Conservation (phyloP, 2,113 vertebrate genomes). For the Thamnophis sirtalis region DNA sequence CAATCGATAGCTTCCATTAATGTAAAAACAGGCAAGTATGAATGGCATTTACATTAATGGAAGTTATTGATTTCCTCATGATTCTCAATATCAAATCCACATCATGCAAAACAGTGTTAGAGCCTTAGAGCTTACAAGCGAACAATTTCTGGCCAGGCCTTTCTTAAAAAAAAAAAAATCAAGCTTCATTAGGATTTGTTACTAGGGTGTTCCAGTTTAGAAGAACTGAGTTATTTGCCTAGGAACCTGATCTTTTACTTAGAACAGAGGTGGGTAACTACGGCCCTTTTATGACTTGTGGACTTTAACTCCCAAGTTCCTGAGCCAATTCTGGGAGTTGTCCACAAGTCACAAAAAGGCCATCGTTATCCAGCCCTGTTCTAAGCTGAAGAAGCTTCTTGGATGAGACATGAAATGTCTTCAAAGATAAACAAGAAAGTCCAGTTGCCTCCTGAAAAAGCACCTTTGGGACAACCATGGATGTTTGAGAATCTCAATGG, state of each 20-base stretch:
- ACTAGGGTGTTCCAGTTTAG: neutral
- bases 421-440: too few species aligned
- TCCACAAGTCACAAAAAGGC: neutral
- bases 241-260: neutral
- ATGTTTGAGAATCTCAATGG: too few species aligned
- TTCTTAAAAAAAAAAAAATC: too few species aligned
- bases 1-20: neutral
- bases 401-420: too few species aligned
- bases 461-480: too few species aligned
- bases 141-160: neutral
- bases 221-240: neutral
- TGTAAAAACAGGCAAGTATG: neutral
- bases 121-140: neutral
- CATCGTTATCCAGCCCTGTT: too few species aligned
- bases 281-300: neutral
- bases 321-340: neutral
- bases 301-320: neutral
- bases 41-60: neutral
- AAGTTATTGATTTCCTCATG: neutral
- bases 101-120: neutral
- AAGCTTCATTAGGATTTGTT: neutral
- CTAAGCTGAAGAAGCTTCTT: too few species aligned
- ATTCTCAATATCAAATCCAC: neutral
- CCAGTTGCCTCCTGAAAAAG: too few species aligned
- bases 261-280: neutral